Percentiles rank a stretch among this genome's conserved stretches.
Evolutionary conservation across 1,140 invertebrate genomes (phyloP).

Genomic region (Cotesia glomerata): DNA sequence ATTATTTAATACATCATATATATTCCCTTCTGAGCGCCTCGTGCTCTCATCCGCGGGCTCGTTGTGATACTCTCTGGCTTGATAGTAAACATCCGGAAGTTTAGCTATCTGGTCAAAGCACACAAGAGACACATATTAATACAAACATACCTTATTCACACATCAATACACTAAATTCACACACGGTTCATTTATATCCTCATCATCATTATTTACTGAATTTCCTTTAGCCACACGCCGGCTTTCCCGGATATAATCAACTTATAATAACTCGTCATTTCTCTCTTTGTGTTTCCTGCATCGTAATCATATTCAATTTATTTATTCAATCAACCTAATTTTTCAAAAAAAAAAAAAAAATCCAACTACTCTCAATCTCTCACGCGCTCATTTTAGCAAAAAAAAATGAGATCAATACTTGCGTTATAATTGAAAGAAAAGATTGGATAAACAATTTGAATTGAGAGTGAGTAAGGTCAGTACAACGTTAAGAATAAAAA

Average conservation of each 20-base stretch:
- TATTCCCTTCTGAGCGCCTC: background rate
- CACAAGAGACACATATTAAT: background rate
- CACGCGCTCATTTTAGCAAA: too few species aligned
- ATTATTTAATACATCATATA: too few species aligned
- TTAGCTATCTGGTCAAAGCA: background rate
- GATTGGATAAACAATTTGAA: background rate
- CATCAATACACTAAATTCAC: background rate
- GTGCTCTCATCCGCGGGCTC: background rate
- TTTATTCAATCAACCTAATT: background rate
- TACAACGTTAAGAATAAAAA: slow-evolving; percentile 9
- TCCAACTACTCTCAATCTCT: background rate
- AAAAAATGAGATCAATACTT: background rate
- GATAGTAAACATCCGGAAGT: background rate
- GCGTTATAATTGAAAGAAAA: background rate
- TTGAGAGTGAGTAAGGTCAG: slow-evolving; percentile 23
- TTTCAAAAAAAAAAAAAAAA: background rate
- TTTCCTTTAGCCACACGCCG: background rate
- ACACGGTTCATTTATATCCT: background rate
- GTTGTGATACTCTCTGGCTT: background rate
- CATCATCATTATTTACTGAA: slow-evolving; percentile 3
- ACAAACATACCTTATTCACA: background rate
- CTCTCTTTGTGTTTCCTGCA: slow-evolving; percentile 6
- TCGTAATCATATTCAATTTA: background rate
- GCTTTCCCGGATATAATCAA: slow-evolving; percentile 23
- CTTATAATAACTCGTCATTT: slow-evolving; percentile 6